Evolutionary conservation across 2,797 vertebrate genomes (phyloP), one percentile per base, ranked within the genome.

Genomic region (Sphaeramia orbicularis): DNA sequence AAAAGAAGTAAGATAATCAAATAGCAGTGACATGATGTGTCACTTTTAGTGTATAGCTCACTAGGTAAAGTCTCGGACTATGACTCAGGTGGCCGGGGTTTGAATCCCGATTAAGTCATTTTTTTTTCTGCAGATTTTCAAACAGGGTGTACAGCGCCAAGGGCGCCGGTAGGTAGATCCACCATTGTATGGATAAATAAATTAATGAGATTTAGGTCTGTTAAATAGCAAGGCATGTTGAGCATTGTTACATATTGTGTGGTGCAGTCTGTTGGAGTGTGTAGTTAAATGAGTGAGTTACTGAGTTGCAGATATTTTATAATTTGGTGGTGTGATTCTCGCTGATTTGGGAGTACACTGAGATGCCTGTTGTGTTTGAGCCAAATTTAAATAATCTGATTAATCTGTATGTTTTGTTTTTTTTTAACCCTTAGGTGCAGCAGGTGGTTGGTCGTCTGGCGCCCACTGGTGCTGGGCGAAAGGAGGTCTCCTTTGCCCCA

Each of bases 391-490:
- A 9, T 27, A 32, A 6, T 55, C 15, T 16, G 3, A 15, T 18
- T 37, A 38, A 74, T 18, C 30, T 30, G n/a, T n/a, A n/a, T n/a
- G n/a, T 11, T 1, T 51, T 7, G 30, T 49, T 53, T 21, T 48
- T 27, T 32, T 32, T 74, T 18, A 15, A n/a, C 59, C 67, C 76
- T 19, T 65, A 95, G 94, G 98, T 99, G 72, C 98, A 99, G 92
- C 96, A 96, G 77, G 97, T 98, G 56, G 98, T 99, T 59, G 96
- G 96, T 5, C 88, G 93, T 63, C 91, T 97, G 86, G 86, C 91
- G 21, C 95, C 95, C 84, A 94, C 95, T 52, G 92, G 87, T 75
- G 91, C 92, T 60, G 79, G 91, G 81, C 94, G 94, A 52, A 97
- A 95, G 83, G 97, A 98, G 68, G 95, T 95, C 51, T 91, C 92